A percentile compares a stretch with the other conserved stretches of the same genome.
Conservation (phyloP, 2,113 vertebrate species). For the Oreocharis arfaki region DNA sequence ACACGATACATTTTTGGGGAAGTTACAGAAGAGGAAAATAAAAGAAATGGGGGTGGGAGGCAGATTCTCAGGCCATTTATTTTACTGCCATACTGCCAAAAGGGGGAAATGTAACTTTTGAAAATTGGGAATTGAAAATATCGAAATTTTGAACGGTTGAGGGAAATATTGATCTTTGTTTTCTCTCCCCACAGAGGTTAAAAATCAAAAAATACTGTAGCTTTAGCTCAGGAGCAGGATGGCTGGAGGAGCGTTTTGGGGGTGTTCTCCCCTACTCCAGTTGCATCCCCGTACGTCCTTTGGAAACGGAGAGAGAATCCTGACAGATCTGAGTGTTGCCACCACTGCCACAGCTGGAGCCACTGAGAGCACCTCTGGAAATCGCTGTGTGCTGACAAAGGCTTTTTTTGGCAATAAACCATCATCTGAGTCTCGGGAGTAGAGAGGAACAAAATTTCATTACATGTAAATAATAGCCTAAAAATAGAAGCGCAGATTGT, state of each 20-base stretch:
- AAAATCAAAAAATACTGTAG: neutral
- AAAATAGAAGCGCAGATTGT: conserved; percentile 44
- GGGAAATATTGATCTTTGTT: neutral
- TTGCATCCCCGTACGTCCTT: neutral
- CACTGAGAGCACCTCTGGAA: neutral
- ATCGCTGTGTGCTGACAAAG: neutral
- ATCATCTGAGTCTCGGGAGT: neutral
- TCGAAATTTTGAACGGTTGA: neutral
- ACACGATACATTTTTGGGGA: neutral
- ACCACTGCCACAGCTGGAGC: neutral
- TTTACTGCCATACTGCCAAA: neutral
- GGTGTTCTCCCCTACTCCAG: neutral
- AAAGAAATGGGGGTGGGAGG: neutral
- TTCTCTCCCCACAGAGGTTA: neutral
- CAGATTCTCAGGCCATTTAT: neutral
- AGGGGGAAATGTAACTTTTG: neutral
- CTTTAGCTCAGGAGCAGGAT: neutral
- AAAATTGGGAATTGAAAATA: neutral
- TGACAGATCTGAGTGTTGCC: neutral
- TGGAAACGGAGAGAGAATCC: rapidly evolving
- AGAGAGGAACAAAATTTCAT: conserved; percentile 34
- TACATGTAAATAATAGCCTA: conserved; percentile 48
- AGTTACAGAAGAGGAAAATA: neutral
- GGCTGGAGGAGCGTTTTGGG: neutral
- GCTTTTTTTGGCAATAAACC: conserved; percentile 11